These are phyloP conservation scores for Aspiorhynchus laticeps DNA, from an alignment of 2,113 vertebrate genomes.

Conservation along the genomic window DNA sequence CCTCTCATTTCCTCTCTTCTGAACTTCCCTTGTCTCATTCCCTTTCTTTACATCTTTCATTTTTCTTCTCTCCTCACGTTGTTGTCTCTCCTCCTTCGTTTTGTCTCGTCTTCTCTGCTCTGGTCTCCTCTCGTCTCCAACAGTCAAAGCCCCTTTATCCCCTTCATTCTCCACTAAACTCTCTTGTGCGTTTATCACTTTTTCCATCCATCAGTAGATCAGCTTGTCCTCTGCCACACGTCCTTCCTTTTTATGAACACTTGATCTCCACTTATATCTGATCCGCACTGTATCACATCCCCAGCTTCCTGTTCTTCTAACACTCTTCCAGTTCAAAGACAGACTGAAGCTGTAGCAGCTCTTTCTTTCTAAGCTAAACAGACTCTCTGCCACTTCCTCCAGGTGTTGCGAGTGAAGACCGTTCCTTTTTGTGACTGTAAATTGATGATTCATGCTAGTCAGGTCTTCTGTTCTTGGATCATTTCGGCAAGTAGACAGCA, in stretches of 20 bases:
- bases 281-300: slow-evolving; percentile 5
- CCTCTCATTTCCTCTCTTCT: background rate
- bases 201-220: background rate
- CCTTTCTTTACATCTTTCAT: background rate
- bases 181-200: background rate
- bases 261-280: slow-evolving; percentile 37
- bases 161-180: slow-evolving; percentile 8
- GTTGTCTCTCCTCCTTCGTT: background rate
- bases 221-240: background rate
- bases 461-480: slow-evolving; percentile 44
- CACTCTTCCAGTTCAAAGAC: slow-evolving; percentile 5
- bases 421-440: slow-evolving; percentile 52
- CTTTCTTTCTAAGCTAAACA: slow-evolving; percentile 26
- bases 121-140: slow-evolving; percentile 50
- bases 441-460: slow-evolving; percentile 51
- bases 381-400: slow-evolving; percentile 13
- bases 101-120: slow-evolving; percentile 51
- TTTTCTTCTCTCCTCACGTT: background rate
- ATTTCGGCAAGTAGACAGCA: slow-evolving; percentile 45
- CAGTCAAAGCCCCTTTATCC: slow-evolving; percentile 22
- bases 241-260: slow-evolving; percentile 15
- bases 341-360: slow-evolving; percentile 9
- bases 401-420: slow-evolving; percentile 25
- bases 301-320: slow-evolving; percentile 20
- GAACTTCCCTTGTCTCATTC: background rate